Evolutionary conservation across 2,113 vertebrate genomes (phyloP), one percentile per base, ranked within the genome.

Genomic region (Puma concolor): DNA sequence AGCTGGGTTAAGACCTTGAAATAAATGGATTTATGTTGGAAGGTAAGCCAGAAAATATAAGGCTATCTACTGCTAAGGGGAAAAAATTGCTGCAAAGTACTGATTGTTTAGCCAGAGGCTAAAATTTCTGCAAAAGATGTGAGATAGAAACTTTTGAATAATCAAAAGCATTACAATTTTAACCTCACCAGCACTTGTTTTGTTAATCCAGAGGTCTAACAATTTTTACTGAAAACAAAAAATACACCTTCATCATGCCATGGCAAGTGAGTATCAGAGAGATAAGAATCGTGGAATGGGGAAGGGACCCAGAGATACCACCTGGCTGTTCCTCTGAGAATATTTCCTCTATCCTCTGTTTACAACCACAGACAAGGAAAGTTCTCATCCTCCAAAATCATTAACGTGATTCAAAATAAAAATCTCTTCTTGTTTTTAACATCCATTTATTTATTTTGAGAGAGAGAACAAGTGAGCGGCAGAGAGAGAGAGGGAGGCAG

Each of bases 81-180:
- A 44, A 88, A 50, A 96, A 97, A 72, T 38, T 17, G 96, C 27
- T 41, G 60, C 19, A 38, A 94, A 90, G 44, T 44, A 69, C 67
- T 82, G 54, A 96, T 41, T 96, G 64, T 27, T 92, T 95, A 88
- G 54, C 50, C 76, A 66, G 57, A 92, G 64, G 86, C 50, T 48
- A 93, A 91, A 54, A 71, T 83, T 92, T 89, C 44, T 93, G 74
- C 74, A 89, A 90, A 96, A 88, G 60, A 64, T 92, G 50, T 94
- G 38, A 94, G 86, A 94, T 74, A 77, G 66, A 94, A 96, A 54
- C 60, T 85, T 72, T 67, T 96, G 66, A 92, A 85, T 63, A 96
- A 95, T 79, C 92, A 76, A 96, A 94, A 14, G 10, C 76, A 90
- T 84, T 94, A 84, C 81, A 88, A 82, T 89, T 86, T 94, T 91